A percentile compares a stretch with the other conserved stretches of the same genome.
phyloP scores from a whole-genome alignment of 2,888 invertebrate species.

The Strigamia crassipes region DNA sequence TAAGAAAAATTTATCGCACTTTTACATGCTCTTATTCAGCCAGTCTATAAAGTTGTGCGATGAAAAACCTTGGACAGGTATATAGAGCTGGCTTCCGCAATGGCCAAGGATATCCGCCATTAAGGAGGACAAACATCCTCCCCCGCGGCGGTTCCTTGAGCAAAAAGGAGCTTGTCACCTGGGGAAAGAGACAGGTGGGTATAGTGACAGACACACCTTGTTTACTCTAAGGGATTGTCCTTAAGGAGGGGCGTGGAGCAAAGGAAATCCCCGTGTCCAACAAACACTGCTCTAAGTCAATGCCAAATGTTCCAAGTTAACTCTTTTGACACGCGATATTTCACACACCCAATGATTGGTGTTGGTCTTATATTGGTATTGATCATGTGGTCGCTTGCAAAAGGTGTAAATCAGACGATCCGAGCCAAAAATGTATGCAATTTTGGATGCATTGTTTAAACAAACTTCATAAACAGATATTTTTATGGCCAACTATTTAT shows the following conservation, averaged over 20 bases:
- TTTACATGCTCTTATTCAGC: neutral
- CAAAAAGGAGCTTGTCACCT: conserved; percentile 35
- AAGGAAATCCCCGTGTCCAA: conserved; percentile 40
- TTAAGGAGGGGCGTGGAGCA: conserved; percentile 35
- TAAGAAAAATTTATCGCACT: neutral
- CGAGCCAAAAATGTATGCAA: neutral
- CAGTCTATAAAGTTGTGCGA: conserved; percentile 12
- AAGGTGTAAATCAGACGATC: neutral
- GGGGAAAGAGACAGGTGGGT: conserved; percentile 40
- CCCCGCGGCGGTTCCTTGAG: conserved; percentile 36
- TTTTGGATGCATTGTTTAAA: neutral
- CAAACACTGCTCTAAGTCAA: conserved; percentile 38
- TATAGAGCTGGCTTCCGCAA: conserved; percentile 31
- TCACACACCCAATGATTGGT: neutral
- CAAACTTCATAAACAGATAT: neutral
- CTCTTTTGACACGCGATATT: conserved; percentile 13
- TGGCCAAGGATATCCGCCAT: conserved; percentile 35
- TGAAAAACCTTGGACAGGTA: conserved; percentile 28
- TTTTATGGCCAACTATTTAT: neutral
- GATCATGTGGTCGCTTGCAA: neutral
- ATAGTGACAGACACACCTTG: conserved; percentile 21
- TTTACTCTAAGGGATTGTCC: conserved; percentile 42
- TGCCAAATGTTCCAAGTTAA: neutral
- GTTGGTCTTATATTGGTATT: neutral
- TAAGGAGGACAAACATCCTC: conserved; percentile 35